Conservation (phyloP, 2,113 vertebrate species). For the Uria lomvia region DNA sequence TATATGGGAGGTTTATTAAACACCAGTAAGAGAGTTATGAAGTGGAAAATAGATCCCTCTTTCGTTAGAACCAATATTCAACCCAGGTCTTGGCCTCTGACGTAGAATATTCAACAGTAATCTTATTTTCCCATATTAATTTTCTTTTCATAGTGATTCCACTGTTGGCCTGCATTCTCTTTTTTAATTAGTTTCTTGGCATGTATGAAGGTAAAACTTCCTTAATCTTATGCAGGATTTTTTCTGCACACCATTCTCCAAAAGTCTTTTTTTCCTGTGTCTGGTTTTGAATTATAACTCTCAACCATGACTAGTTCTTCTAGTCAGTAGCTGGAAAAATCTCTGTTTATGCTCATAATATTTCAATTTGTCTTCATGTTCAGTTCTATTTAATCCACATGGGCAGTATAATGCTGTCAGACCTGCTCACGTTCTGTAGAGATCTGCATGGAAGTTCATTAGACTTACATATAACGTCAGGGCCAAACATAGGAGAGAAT, state of each 20-base stretch:
- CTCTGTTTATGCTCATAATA: constrained; percentile 29
- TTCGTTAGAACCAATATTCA: not conserved
- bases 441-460: not conserved
- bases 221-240: constrained; percentile 1
- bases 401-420: not conserved
- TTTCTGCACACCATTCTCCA: not conserved
- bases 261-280: not conserved
- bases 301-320: not conserved
- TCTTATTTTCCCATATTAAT: constrained; percentile 42
- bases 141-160: constrained; percentile 29
- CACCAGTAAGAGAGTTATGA: not conserved
- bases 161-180: constrained; percentile 35
- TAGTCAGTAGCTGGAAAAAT: constrained; percentile 31
- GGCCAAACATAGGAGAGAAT: not conserved
- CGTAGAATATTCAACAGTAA: not conserved
- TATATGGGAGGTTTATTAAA: not conserved
- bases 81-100: not conserved
- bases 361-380: constrained; percentile 43
- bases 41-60: not conserved
- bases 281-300: constrained; percentile 28
- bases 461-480: not conserved
- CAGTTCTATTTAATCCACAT: not conserved
- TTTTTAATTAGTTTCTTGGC: constrained; percentile 68
- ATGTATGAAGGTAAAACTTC: constrained; percentile 19
- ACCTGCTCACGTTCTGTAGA: not conserved